Percentiles rank a stretch among this genome's conserved stretches.
These are phyloP conservation scores for Antechinus stuartii DNA, from an alignment of 2,113 vertebrate genomes.

Conservation along the genomic window DNA sequence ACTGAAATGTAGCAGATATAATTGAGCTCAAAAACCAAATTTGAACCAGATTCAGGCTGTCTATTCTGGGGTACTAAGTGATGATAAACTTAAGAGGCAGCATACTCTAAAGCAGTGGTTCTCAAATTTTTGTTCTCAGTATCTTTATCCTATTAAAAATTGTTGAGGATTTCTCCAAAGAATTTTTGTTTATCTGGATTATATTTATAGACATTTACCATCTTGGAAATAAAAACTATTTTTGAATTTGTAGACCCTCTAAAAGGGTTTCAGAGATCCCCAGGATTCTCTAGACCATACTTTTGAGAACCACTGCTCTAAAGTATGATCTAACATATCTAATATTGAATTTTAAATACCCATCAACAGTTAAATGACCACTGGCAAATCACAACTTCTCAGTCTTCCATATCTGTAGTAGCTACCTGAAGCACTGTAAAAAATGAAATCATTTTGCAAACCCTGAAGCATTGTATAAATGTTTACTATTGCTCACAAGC, in stretches of 20 bases:
- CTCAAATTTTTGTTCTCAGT: too few species aligned
- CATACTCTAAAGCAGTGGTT: background rate
- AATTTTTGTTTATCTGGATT: too few species aligned
- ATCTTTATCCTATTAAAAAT: too few species aligned
- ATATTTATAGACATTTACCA: too few species aligned
- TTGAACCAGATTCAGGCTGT: background rate
- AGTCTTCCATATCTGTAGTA: background rate
- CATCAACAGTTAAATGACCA: background rate
- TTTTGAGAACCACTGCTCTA: too few species aligned
- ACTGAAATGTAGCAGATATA: background rate
- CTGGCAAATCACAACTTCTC: background rate
- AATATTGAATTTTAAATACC: background rate
- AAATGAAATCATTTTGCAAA: background rate
- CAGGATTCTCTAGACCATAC: too few species aligned
- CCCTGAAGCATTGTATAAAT: background rate
- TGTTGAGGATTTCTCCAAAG: too few species aligned
- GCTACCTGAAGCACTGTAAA: too few species aligned
- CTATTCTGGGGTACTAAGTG: background rate
- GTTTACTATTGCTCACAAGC: background rate
- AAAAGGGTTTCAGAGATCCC: too few species aligned
- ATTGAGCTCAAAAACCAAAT: background rate
- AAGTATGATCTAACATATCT: background rate
- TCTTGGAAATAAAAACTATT: too few species aligned
- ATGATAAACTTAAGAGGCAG: background rate
- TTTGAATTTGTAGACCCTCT: too few species aligned